Evolutionary conservation across 2,797 vertebrate genomes (phyloP), one percentile per base, ranked within the genome.

Genomic region (Danio aesculapii): DNA sequence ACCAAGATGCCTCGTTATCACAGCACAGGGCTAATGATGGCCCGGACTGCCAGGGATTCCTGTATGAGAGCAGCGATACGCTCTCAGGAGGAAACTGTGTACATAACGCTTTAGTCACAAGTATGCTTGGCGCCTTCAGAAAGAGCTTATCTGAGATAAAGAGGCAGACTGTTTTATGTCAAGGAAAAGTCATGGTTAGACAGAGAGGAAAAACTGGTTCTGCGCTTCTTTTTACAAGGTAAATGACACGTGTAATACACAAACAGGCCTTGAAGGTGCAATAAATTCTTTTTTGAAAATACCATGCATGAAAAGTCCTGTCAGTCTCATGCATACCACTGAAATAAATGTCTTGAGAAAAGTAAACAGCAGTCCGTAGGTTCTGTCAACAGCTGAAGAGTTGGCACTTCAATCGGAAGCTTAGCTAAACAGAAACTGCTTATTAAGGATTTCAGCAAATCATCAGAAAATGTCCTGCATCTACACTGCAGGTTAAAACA

Each of bases 1-100:
- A 81, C 88, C 77, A 53, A 87, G 90, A 88, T 83, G 89, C 83
- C 85, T 90, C 87, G 90, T 91, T 91, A 88, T 91, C 91, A 91
- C 84, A 0, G 67, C 3, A 67, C 84, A 13, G 85, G 17, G 83
- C 86, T 92, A 93, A 92, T 88, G 91, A 92, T 88, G 82, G 85
- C 81, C 88, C 76, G 77, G 85, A 87, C 86, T 17, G 30, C 41
- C 62, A 72, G 70, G 19, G 85, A 70, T 50, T 68, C 69, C 50
- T 74, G 71, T 44, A 13, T 61, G 63, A 53, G 47, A 74, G 47
- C 46, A 76, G 30, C 41, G 30, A 58, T 61, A 66, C 55, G 39
- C 62, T 75, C 72, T 84, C 68, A 46, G 49, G 79, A 84, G 85
- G 62, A 82, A 74, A 49, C 44, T 59, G 66, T 77, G 75, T 82